Evolutionary conservation across 2,113 vertebrate genomes (phyloP).

Genomic region (Cavia aperea): DNA sequence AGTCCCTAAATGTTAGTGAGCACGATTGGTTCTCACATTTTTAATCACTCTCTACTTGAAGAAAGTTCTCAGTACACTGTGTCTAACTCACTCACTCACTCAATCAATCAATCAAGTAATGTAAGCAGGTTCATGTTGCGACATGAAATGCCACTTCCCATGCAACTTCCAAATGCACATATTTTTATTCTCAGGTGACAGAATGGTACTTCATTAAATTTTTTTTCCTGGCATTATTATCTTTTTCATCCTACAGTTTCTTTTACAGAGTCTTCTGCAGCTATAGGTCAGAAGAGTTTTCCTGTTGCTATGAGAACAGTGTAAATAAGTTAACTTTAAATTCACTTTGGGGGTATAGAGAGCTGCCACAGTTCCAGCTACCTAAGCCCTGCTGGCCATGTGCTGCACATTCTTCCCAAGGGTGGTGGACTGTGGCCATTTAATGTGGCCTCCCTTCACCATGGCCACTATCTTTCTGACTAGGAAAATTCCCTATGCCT

Average conservation of each 20-base stretch:
- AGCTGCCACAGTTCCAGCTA: constrained; percentile 37
- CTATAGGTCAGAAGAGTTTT: constrained; percentile 60
- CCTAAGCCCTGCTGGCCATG: constrained; percentile 45
- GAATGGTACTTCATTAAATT: constrained; percentile 52
- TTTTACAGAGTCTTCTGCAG: constrained; percentile 41
- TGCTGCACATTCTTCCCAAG: not conserved
- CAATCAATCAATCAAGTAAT: constrained; percentile 43
- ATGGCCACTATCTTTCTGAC: constrained; percentile 1
- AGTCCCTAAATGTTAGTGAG: constrained; percentile 58
- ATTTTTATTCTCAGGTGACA: constrained; percentile 60
- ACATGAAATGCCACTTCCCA: constrained; percentile 54
- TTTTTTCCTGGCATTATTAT: constrained; percentile 34
- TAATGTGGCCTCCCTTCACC: not conserved
- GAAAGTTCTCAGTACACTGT: constrained; percentile 40
- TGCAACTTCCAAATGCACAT: constrained; percentile 55
- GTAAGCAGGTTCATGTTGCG: constrained; percentile 58
- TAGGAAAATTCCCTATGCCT: constrained; percentile 39
- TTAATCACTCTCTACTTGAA: constrained; percentile 52
- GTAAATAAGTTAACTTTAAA: constrained; percentile 64
- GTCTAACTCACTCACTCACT: constrained; percentile 38
- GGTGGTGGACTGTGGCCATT: constrained; percentile 12
- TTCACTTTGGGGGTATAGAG: constrained; percentile 57
- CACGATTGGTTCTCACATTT: constrained; percentile 51
- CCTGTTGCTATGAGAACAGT: constrained; percentile 61
- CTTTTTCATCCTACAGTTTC: constrained; percentile 47